These are phyloP conservation scores for Vombatus ursinus DNA, from an alignment of 2,113 vertebrate genomes.

Conservation along the genomic window DNA sequence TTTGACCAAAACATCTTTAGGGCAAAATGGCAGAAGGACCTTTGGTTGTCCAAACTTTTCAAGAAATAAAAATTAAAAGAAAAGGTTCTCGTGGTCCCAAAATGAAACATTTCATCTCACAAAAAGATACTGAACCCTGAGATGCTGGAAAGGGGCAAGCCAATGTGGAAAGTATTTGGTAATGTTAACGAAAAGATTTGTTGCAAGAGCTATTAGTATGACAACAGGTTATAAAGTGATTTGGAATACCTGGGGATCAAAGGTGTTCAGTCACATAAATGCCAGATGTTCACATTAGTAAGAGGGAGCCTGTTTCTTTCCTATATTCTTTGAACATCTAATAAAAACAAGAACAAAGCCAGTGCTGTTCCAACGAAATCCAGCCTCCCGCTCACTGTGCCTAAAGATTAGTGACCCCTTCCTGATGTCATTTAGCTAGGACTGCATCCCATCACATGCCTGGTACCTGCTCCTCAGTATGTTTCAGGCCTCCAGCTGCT, in stretches of 20 bases:
- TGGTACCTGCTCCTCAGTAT: not conserved
- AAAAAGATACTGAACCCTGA: not conserved
- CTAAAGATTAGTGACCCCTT: not conserved
- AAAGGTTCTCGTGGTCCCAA: not conserved
- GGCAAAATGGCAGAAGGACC: not conserved
- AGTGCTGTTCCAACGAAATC: slow-evolving; percentile 45
- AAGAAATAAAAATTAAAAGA: slow-evolving; percentile 9
- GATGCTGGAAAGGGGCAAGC: not conserved
- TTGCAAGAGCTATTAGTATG: slow-evolving; percentile 46
- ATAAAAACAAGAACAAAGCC: slow-evolving; percentile 74
- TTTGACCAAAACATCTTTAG: not conserved
- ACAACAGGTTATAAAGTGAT: slow-evolving; percentile 54
- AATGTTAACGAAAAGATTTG: not conserved
- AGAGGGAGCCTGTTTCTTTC: slow-evolving; percentile 52
- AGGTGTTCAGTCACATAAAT: slow-evolving; percentile 56
- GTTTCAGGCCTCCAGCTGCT: slow-evolving; percentile 26
- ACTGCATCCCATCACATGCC: not conserved
- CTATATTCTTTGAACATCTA: slow-evolving; percentile 65
- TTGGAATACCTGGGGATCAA: slow-evolving; percentile 55
- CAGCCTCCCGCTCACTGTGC: not conserved
- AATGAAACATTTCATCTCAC: slow-evolving; percentile 5
- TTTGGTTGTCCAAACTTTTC: not conserved
- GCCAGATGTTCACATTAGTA: slow-evolving; percentile 68
- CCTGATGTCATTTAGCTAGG: not conserved
- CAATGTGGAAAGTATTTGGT: not conserved